Conservation (phyloP, 1,140 invertebrate genomes). For the Drosophila leontia region DNA sequence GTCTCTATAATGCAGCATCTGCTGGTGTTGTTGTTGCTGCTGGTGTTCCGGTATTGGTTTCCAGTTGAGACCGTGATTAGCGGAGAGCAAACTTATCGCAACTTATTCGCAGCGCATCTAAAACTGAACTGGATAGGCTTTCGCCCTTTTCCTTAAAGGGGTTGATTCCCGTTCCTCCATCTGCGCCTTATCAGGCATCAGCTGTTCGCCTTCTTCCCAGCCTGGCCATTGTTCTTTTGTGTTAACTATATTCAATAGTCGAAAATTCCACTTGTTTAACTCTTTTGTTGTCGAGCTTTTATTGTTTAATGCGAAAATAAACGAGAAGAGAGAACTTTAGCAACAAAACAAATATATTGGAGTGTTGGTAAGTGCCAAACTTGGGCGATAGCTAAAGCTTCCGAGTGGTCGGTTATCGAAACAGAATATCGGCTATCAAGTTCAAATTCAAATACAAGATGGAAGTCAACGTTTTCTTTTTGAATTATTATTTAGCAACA, state of each 20-base stretch:
- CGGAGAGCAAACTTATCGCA: slow-evolving; percentile 8
- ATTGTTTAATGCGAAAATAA: slow-evolving; percentile 17
- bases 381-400: slow-evolving; percentile 1
- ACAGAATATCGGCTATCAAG: not conserved
- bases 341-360: slow-evolving; percentile 21
- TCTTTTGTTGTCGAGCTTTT: slow-evolving; percentile 40
- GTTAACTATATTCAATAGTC: not conserved
- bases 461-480: not conserved
- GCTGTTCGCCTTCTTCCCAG: slow-evolving; percentile 9
- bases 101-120: slow-evolving; percentile 16
- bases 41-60: slow-evolving; percentile 1
- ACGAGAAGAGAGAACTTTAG: slow-evolving; percentile 5
- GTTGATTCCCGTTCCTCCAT: slow-evolving; percentile 21
- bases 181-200: slow-evolving; percentile 16
- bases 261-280: slow-evolving; percentile 18
- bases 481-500: too few relatives aligned
- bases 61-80: not conserved
- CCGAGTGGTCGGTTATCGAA: not conserved
- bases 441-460: slow-evolving; percentile 18
- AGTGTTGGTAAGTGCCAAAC: slow-evolving; percentile 17
- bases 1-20: slow-evolving; percentile 22
- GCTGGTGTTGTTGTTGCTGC: slow-evolving; percentile 16
- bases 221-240: not conserved
- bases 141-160: slow-evolving; percentile 18
- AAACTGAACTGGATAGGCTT: slow-evolving; percentile 25